A percentile compares a stretch with the other conserved stretches of the same genome.
phyloP scores from a whole-genome alignment of 2,888 invertebrate genomes.

The Acanthosepion esculentum region DNA sequence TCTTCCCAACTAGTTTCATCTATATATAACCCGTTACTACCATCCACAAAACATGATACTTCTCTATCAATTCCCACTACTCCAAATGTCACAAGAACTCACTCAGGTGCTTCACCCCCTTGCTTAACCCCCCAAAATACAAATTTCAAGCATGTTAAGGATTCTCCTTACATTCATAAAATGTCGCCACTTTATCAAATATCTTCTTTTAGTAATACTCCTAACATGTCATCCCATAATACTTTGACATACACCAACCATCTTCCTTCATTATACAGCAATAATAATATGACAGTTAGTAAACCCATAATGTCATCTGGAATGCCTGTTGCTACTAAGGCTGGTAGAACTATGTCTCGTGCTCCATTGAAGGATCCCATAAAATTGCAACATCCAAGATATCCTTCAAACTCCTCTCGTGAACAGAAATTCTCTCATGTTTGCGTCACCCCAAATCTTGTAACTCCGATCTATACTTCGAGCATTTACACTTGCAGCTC shows the following conservation, averaged over 20 bases:
- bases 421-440: background rate
- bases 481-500: conserved; percentile 34
- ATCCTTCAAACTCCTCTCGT: background rate
- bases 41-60: background rate
- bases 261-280: background rate
- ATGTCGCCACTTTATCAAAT: background rate
- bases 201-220: background rate
- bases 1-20: background rate
- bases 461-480: background rate
- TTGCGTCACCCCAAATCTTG: background rate
- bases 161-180: background rate
- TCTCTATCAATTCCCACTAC: background rate
- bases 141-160: background rate
- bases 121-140: background rate
- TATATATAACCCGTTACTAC: background rate
- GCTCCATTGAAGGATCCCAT: background rate
- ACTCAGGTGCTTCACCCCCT: background rate
- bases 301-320: background rate
- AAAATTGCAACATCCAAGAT: background rate
- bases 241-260: background rate
- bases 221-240: background rate
- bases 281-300: background rate
- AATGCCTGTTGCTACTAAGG: background rate
- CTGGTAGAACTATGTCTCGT: background rate
- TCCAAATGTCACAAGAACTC: background rate